These are phyloP conservation scores for Pteropus alecto DNA, from an alignment of 2,113 vertebrate genomes.

Conservation along the genomic window DNA sequence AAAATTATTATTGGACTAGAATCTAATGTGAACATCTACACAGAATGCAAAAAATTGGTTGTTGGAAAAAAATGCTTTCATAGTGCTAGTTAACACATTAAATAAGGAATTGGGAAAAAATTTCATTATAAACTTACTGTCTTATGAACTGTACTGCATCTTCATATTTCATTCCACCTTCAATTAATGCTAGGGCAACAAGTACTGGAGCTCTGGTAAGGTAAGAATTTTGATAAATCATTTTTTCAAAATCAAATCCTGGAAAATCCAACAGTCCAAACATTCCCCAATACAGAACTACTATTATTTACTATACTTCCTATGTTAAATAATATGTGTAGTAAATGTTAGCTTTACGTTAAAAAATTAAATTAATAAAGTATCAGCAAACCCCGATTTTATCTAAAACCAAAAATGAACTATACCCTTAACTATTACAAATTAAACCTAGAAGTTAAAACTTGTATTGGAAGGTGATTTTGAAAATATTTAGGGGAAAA, in stretches of 20 bases:
- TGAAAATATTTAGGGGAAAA: background rate
- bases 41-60: background rate
- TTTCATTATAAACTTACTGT: constrained; percentile 88
- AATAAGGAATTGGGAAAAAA: background rate
- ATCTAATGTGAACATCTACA: background rate
- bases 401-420: constrained; percentile 7
- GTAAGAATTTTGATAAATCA: background rate
- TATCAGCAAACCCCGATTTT: background rate
- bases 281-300: background rate
- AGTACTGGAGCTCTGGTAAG: constrained; percentile 94
- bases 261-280: background rate
- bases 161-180: constrained; percentile 99
- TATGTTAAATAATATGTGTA: background rate
- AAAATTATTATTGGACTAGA: background rate
- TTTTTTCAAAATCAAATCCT: background rate
- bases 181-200: constrained; percentile 97
- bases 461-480: background rate
- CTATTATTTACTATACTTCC: background rate
- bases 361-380: background rate
- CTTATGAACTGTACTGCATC: constrained; percentile 99
- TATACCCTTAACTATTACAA: background rate
- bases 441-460: background rate
- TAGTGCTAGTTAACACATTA: background rate
- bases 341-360: background rate
- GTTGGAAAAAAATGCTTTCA: background rate